Conservation (phyloP, 2,888 invertebrate genomes). For the Eupithecia exiguata region DNA sequence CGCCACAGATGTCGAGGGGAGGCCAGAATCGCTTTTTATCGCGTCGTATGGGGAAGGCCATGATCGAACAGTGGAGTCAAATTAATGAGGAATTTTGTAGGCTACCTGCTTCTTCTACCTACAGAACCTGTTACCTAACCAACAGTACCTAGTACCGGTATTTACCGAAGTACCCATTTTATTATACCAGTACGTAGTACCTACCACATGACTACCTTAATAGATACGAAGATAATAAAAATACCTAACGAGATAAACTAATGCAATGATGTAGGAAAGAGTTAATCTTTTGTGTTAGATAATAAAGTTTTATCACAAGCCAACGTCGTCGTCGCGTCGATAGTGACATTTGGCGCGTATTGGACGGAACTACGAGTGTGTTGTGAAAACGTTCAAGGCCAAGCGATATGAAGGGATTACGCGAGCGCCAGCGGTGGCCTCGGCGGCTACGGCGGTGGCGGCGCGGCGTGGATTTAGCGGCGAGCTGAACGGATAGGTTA, state of each 20-base stretch:
- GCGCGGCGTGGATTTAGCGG: background rate
- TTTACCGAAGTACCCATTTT: background rate
- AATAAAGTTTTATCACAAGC: slow-evolving; percentile 51
- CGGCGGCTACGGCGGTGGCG: background rate
- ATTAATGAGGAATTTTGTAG: too few relatives aligned
- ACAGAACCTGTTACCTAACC: too few relatives aligned
- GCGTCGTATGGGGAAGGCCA: too few relatives aligned
- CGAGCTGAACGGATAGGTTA: too few relatives aligned
- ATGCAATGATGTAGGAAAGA: slow-evolving; percentile 49
- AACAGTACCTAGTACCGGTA: background rate
- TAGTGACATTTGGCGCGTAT: slow-evolving; percentile 51
- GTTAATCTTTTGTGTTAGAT: slow-evolving; percentile 53
- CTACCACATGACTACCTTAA: background rate
- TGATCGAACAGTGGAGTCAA: too few relatives aligned
- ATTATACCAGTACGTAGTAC: too few relatives aligned
- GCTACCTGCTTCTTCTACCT: too few relatives aligned
- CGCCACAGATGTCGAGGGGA: too few relatives aligned
- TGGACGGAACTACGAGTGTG: slow-evolving; percentile 39
- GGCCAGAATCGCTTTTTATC: too few relatives aligned
- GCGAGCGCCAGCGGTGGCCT: slow-evolving; percentile 16
- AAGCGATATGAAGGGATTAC: slow-evolving; percentile 42
- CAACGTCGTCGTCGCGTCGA: slow-evolving; percentile 50
- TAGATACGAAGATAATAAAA: slow-evolving; percentile 16
- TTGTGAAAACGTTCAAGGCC: slow-evolving; percentile 55
- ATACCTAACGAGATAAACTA: slow-evolving; percentile 35